Evolutionary conservation across 37 sponge, comb jelly and placozoan genomes (phyloP).

Genomic region (Dysidea cf. avara): DNA sequence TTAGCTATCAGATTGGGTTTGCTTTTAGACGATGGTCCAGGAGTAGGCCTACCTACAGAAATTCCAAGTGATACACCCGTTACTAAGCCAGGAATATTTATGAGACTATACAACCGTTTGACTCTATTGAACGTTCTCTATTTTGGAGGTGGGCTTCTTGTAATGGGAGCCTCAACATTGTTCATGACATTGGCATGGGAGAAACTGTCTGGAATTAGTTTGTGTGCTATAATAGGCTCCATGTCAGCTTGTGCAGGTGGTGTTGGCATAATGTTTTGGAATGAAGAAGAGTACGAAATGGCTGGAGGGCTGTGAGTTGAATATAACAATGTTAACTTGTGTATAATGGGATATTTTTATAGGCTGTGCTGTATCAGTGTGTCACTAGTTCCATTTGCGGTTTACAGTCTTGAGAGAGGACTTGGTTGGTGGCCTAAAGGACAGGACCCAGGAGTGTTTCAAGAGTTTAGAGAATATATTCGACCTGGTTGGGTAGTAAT

Average conservation of each 20-base stretch:
- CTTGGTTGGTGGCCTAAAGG: too few species aligned
- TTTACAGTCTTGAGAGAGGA: too few species aligned
- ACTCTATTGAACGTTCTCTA: constrained; percentile 50
- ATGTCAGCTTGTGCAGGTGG: constrained; percentile 4
- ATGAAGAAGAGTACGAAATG: too few species aligned
- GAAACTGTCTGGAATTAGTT: constrained; percentile 1
- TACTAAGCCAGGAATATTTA: constrained; percentile 8
- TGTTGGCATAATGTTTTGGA: constrained; percentile 31
- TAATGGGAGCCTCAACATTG: constrained; percentile 47
- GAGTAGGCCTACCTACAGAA: not conserved
- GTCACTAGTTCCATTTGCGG: too few species aligned
- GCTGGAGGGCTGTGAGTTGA: constrained; percentile 44
- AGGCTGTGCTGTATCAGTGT: too few species aligned
- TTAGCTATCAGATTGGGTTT: too few species aligned
- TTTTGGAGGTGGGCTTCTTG: constrained; percentile 34
- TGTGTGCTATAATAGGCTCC: constrained; percentile 14
- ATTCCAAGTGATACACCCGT: not conserved
- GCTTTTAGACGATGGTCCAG: too few species aligned
- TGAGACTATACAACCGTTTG: constrained; percentile 40
- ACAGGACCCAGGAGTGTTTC: constrained; percentile 36
- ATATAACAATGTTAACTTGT: too few species aligned
- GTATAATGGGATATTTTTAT: too few species aligned
- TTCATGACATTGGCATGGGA: too few species aligned
- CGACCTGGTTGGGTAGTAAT: too few species aligned
- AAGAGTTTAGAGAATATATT: constrained; percentile 29